These are phyloP conservation scores for Cyanoramphus novaezelandiae DNA, from an alignment of 2,113 vertebrate genomes.

Conservation along the genomic window DNA sequence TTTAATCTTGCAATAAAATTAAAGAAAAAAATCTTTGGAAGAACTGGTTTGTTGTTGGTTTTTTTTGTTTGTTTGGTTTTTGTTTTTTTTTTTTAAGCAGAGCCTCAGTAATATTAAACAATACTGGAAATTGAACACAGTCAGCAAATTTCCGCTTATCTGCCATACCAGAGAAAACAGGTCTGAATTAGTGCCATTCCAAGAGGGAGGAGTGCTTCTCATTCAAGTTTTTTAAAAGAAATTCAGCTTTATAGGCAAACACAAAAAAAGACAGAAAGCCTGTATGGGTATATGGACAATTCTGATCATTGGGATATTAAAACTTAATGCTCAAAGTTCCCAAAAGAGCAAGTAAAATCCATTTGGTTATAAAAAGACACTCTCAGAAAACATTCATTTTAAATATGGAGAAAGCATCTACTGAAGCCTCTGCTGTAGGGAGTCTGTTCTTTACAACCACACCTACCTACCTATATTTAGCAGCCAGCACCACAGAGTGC, in stretches of 20 bases:
- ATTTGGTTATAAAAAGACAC: background rate
- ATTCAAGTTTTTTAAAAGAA: background rate
- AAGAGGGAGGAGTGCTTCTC: background rate
- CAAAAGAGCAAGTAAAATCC: background rate
- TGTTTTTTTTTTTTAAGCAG: background rate
- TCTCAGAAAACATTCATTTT: background rate
- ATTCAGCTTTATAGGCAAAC: background rate
- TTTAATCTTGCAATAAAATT: background rate
- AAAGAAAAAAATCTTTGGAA: background rate
- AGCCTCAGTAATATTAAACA: background rate
- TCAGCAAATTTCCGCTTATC: background rate
- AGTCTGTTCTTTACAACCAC: fast-evolving
- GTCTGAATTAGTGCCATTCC: background rate
- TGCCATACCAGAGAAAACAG: background rate
- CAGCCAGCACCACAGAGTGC: background rate
- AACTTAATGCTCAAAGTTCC: background rate
- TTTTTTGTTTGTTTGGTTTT: background rate
- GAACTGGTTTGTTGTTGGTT: background rate
- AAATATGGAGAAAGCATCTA: fast-evolving
- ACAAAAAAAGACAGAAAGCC: background rate
- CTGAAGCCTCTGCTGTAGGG: background rate
- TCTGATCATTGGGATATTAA: background rate
- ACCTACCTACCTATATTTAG: background rate
- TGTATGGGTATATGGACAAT: no score
- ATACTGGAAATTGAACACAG: background rate